Evolutionary conservation across 30 jellyfish, hydroid and myxozoan species (phyloP).

Genomic region (Kudoa iwatai): DNA sequence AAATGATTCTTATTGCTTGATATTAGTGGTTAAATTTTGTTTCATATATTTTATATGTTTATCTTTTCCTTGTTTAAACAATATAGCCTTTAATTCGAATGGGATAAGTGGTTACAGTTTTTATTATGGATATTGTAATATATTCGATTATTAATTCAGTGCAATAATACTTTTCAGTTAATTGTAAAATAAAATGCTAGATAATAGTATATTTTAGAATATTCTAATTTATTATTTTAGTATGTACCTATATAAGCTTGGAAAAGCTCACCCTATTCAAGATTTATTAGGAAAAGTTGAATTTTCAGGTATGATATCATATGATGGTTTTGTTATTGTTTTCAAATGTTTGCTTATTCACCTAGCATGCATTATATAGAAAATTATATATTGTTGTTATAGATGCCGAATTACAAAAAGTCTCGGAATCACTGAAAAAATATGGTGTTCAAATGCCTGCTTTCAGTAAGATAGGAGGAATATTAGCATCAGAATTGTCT

Average conservation of each 20-base stretch:
- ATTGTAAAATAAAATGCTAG: too few species aligned
- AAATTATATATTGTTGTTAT: not conserved
- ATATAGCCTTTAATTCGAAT: too few species aligned
- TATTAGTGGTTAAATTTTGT: too few species aligned
- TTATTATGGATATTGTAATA: too few species aligned
- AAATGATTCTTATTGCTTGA: too few species aligned
- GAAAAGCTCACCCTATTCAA: slow-evolving; percentile 49
- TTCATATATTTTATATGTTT: too few species aligned
- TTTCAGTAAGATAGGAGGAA: slow-evolving; percentile 87
- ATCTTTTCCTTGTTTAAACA: too few species aligned
- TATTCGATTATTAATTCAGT: too few species aligned
- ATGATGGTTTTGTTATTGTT: not conserved
- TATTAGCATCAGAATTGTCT: slow-evolving; percentile 27
- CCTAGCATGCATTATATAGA: not conserved
- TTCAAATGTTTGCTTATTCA: not conserved
- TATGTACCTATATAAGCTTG: slow-evolving; percentile 40
- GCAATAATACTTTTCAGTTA: too few species aligned
- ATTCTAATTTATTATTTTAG: slow-evolving; percentile 2
- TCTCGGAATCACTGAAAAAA: slow-evolving; percentile 54
- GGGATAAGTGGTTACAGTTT: too few species aligned
- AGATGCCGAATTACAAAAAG: slow-evolving; percentile 81
- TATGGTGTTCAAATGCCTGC: slow-evolving; percentile 89
- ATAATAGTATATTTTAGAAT: too few species aligned
- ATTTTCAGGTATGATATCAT: slow-evolving; percentile 16
- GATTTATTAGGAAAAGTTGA: slow-evolving; percentile 90